Evolutionary conservation across 2,888 invertebrate species (phyloP).

Genomic region (Parelbella ahira): DNA sequence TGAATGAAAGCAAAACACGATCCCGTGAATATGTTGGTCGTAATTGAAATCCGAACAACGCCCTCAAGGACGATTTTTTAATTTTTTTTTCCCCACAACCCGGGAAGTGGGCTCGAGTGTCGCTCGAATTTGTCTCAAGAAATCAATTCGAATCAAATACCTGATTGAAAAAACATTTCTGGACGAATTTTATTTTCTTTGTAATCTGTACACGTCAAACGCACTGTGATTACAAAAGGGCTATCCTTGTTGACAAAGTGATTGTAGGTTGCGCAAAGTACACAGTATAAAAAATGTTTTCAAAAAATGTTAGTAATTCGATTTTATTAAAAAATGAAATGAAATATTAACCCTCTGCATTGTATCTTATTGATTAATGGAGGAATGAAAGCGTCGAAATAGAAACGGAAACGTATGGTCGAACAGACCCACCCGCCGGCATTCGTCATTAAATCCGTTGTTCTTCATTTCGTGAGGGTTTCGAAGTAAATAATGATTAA

Average conservation of each 20-base stretch:
- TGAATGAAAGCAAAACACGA: conserved; percentile 79
- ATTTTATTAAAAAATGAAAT: background rate
- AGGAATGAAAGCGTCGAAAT: conserved; percentile 21
- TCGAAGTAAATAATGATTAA: conserved; percentile 70
- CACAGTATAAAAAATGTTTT: background rate
- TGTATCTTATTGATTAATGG: conserved; percentile 61
- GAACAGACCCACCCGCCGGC: conserved; percentile 59
- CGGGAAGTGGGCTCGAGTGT: conserved; percentile 44
- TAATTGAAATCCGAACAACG: conserved; percentile 74
- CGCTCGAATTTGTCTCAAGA: conserved; percentile 36
- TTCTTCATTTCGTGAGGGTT: conserved; percentile 49
- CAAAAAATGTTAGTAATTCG: background rate
- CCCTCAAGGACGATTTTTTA: conserved; percentile 56
- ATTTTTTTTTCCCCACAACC: conserved; percentile 39
- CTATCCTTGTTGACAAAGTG: conserved; percentile 3
- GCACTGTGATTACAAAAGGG: conserved; percentile 16
- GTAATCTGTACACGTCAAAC: conserved; percentile 25
- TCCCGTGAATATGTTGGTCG: conserved; percentile 65
- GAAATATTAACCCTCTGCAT: conserved; percentile 28
- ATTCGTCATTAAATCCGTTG: conserved; percentile 58
- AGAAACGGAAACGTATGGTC: conserved; percentile 62
- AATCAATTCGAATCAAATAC: conserved; percentile 28
- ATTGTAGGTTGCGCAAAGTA: conserved; percentile 6
- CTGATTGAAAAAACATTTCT: conserved; percentile 25
- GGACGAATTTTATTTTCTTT: conserved; percentile 21